Evolutionary conservation across 2,888 invertebrate genomes (phyloP), one percentile per base, ranked within the genome.

Genomic region (Microplitis manilae): DNA sequence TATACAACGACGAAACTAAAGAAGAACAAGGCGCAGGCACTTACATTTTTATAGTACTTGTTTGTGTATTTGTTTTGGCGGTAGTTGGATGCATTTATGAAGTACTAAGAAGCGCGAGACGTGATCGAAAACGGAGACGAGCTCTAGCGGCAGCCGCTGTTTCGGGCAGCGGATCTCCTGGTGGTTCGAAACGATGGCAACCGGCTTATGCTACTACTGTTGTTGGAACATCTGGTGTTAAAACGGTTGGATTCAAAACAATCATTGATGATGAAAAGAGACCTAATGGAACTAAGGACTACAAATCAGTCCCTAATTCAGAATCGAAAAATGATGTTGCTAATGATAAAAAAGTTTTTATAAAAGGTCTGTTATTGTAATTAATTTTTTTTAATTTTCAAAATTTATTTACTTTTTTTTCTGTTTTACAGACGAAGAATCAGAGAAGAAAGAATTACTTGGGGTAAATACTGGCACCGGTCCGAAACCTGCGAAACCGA

Each of bases 11-110:
- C 81, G 93, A 94, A 13, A 94, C 95, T 15, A 92, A 94, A 60
- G 94, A 95, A 87, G 96, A 96, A 89, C 95, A 96, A 85, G 94
- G 94, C 76, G 94, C 94, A 2, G 92, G 91, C 1, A 94, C 95
- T 91, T 94, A 96, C 83, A 93, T 96, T 77, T 96, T 97, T 85
- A 94, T 96, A 81, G 94, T 94, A 1, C 91, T 96, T 67, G 94
- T 95, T 60, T 93, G 94, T 61, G 92, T 96, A 79, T 95, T 96
- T 87, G 91, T 95, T 64, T 90, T 94, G 17, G 94, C 94, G 85
- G 93, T 93, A 9, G 88, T 94, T 77, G 93, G 93, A 79, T 93
- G 94, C 81, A 90, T 92, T 71, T 95, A 95, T 84, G 96, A 96
- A 84, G 93, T 94, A 68, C 91, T 92, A 83, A 82, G 89, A 17